These are phyloP conservation scores for Apaloderma vittatum DNA, from an alignment of 2,113 vertebrate species.

Conservation along the genomic window DNA sequence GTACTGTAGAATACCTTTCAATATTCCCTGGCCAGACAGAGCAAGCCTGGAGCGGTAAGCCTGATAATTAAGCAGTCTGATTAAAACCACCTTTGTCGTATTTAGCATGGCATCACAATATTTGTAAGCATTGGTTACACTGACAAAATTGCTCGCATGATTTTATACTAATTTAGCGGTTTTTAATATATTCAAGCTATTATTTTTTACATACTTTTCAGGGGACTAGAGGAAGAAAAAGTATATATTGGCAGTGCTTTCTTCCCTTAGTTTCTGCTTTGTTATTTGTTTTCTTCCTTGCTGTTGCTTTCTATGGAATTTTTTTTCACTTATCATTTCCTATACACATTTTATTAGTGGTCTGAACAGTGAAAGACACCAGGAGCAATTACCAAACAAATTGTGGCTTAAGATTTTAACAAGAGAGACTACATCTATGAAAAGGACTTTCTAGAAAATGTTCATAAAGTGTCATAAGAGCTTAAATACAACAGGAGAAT, in stretches of 20 bases:
- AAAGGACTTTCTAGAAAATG: background rate
- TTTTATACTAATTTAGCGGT: background rate
- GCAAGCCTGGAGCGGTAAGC: conserved; percentile 96
- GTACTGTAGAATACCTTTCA: conserved; percentile 96
- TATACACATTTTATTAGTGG: background rate
- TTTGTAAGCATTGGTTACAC: conserved; percentile 75
- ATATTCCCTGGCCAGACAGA: conserved; percentile 98
- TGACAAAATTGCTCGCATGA: conserved; percentile 57
- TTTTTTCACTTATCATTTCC: background rate
- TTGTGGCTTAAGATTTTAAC: background rate
- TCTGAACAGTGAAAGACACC: background rate
- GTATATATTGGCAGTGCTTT: conserved; percentile 16
- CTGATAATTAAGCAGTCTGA: conserved; percentile 70
- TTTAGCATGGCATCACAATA: conserved; percentile 71
- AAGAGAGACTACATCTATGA: background rate
- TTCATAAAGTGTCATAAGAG: background rate
- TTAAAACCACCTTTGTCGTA: conserved; percentile 57
- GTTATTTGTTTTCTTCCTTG: conserved; percentile 29
- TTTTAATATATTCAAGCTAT: background rate
- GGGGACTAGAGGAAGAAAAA: conserved; percentile 24
- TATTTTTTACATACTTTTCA: conserved; percentile 37
- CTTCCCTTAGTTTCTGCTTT: conserved; percentile 44
- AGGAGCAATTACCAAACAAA: background rate
- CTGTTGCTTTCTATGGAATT: background rate
- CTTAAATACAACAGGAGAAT: background rate